phyloP scores from a whole-genome alignment of 2,797 vertebrate species.

The Neomorphus geoffroyi region DNA sequence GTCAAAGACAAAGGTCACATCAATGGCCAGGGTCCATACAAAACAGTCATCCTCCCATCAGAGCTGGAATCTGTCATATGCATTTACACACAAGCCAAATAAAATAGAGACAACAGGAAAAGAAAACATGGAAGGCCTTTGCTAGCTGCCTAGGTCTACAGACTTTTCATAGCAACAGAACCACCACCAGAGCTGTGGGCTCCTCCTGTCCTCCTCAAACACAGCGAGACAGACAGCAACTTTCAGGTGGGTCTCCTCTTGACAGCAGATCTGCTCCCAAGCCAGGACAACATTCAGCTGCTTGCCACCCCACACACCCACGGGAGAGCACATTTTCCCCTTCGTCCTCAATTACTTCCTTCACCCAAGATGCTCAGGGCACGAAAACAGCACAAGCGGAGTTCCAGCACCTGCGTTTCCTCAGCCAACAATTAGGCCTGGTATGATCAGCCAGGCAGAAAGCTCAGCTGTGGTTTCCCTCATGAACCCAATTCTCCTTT shows the following conservation, averaged over 20 bases:
- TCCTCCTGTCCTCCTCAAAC: neutral
- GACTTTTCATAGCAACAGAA: neutral
- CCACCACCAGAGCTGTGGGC: neutral
- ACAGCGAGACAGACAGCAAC: neutral
- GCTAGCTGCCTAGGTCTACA: neutral
- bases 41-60: neutral
- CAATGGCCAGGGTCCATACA: neutral
- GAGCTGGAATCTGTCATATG: neutral
- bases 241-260: neutral
- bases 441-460: accelerated
- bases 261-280: neutral
- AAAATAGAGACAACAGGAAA: neutral
- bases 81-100: neutral
- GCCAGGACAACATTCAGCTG: neutral
- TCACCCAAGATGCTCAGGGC: neutral
- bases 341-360: neutral
- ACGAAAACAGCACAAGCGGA: neutral
- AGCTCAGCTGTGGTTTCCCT: neutral
- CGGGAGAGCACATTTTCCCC: neutral
- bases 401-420: neutral
- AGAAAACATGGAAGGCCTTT: neutral
- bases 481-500: neutral
- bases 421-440: neutral
- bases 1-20: neutral
- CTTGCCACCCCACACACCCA: neutral